These are phyloP conservation scores for Phenacoccus solenopsis DNA, from an alignment of 1,140 invertebrate species.

Conservation along the genomic window DNA sequence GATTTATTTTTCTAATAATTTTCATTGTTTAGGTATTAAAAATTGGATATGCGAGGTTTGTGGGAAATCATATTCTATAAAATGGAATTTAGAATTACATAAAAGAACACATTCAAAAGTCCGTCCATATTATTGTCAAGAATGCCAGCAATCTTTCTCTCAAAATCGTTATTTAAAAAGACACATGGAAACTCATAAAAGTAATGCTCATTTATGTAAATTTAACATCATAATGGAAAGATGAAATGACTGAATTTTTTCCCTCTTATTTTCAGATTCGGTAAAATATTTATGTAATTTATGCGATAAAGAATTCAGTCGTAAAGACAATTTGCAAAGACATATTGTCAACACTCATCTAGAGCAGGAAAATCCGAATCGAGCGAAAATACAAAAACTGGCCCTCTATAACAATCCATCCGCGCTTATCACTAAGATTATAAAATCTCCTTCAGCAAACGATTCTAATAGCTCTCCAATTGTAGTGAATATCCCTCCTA, in stretches of 20 bases:
- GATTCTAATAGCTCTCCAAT: background rate
- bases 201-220: too few species aligned
- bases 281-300: background rate
- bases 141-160: background rate
- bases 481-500: background rate
- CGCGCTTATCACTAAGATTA: background rate
- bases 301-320: conserved; percentile 3
- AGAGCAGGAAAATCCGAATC: background rate
- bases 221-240: too few species aligned
- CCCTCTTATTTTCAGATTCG: background rate
- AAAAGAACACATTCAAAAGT: background rate
- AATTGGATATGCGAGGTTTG: background rate
- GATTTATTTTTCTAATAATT: background rate
- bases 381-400: background rate
- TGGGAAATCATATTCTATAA: background rate
- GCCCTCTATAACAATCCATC: too few species aligned
- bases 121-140: background rate
- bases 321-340: background rate
- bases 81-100: conserved; percentile 6
- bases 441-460: too few species aligned
- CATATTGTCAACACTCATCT: background rate
- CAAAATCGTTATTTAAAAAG: conserved; percentile 6
- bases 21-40: background rate
- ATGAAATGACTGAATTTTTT: background rate
- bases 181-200: conserved; percentile 6